Percentiles rank a stretch among this genome's conserved stretches.
Evolutionary conservation across 92 coral and sea anemone genomes (phyloP).

Genomic region (Desmophyllum pertusum): DNA sequence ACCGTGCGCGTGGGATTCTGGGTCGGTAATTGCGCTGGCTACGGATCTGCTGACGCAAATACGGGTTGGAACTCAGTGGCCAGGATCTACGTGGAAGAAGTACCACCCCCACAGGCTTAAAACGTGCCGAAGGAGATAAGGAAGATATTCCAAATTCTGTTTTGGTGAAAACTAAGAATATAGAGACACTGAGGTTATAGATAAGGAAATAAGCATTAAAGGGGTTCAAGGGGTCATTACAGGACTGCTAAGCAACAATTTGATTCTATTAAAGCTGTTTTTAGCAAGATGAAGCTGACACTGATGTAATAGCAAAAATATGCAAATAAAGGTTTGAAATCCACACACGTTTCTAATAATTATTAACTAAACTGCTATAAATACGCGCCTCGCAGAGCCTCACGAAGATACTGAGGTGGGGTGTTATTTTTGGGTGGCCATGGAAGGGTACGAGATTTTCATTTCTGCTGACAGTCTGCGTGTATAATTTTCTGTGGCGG

Average conservation of each 20-base stretch:
- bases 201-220: background rate
- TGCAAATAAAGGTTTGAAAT: background rate
- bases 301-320: background rate
- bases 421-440: no score
- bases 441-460: no score
- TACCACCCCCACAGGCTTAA: slow-evolving; percentile 46
- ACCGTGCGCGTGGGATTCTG: slow-evolving; percentile 57
- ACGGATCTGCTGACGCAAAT: slow-evolving; percentile 36
- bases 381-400: no score
- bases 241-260: background rate
- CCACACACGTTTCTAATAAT: background rate
- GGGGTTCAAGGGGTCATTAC: background rate
- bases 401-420: no score
- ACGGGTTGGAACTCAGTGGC: slow-evolving; percentile 48
- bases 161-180: background rate
- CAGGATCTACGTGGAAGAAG: slow-evolving; percentile 48
- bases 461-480: no score
- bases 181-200: background rate
- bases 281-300: background rate
- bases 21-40: slow-evolving; percentile 45
- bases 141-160: background rate
- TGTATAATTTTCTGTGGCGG: no score
- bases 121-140: background rate
- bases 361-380: no score
- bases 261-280: no score